Evolutionary conservation across 1,140 invertebrate genomes (phyloP).

Genomic region (Bilobella aurantiaca): DNA sequence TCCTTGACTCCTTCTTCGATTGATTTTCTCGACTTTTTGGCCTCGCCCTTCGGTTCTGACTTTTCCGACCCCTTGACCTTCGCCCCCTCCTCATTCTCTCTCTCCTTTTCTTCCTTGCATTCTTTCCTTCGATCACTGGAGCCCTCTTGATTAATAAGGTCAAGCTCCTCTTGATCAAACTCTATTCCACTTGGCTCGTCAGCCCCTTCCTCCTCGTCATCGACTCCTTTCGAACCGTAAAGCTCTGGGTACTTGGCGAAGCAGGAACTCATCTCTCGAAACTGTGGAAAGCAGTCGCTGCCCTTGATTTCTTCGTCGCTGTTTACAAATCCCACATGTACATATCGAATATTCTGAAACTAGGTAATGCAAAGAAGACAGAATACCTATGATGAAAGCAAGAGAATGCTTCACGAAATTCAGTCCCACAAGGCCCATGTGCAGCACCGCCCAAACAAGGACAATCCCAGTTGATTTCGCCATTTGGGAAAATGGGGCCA

Average conservation of each 20-base stretch:
- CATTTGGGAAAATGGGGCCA: constrained; percentile 73
- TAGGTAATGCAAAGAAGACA: constrained; percentile 36
- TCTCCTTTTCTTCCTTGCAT: not conserved
- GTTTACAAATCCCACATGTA: not conserved
- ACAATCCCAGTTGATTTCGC: constrained; percentile 93
- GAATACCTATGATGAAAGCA: constrained; percentile 86
- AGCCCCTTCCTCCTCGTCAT: constrained; percentile 24
- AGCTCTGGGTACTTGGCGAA: constrained; percentile 78
- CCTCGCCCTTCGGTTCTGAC: constrained; percentile 9
- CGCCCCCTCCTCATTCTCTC: constrained; percentile 20
- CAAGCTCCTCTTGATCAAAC: constrained; percentile 19
- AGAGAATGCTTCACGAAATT: constrained; percentile 85
- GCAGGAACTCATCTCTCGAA: constrained; percentile 84
- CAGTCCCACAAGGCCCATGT: constrained; percentile 82
- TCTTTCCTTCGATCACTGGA: not conserved
- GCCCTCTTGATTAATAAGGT: not conserved
- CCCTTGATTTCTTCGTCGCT: constrained; percentile 61
- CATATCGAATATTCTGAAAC: not conserved
- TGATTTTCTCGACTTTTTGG: constrained; percentile 9
- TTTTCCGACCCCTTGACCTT: constrained; percentile 12
- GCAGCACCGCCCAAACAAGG: constrained; percentile 93
- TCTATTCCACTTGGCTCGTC: constrained; percentile 20
- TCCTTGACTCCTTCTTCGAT: too few relatives aligned
- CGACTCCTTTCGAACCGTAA: constrained; percentile 48
- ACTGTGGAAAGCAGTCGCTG: constrained; percentile 79